Base-by-base conservation (phyloP, 2,888 invertebrate genomes). In the Octodonta nipae region DNA sequence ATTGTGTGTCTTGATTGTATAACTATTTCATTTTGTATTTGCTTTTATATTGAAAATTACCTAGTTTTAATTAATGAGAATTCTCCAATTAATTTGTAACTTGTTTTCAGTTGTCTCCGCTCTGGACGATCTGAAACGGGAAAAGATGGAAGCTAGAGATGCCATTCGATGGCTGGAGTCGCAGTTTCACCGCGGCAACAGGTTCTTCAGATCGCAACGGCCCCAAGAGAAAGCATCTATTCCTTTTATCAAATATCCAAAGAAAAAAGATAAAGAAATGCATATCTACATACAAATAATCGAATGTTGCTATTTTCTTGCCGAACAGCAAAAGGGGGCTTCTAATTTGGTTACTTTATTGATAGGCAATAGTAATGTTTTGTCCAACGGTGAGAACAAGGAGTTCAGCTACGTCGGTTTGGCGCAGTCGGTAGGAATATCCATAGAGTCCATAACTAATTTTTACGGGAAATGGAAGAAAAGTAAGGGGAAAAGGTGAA, bases 101-200 rank as follows among this genome's bases (percentile, higher is more conserved):
- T 8, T 35, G 50, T 49, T 67, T 68, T 7, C 63, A 91, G 91
- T 91, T 41, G 73, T 92, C 35, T 85, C 84, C 48, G 83, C 84
- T 41, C 63, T 92, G 56, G 92, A 92, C 58, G 80, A 85, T 48
- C 63, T 88, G 49, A 92, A 93, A 65, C 80, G 84, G 37, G 80
- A 80, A 44, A 80, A 81, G 50, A 75, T 77, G 42, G 74, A 78
- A 41, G 91, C 89, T 1, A 73, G 92, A 31, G 88, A 91, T 56
- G 88, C 87, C 3, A 92, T 91, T 37, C 81, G 92, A 44, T 93
- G 91, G 91, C 65, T 93, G 41, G 92, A 92, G 61, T 67, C 73
- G 20, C 88, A 91, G 55, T 75, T 92, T 42, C 77, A 79, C 44
- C 77, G 78, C 41, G 92, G 92, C 7, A 88, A 87, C 47, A 71